Conservation (phyloP, 2,113 vertebrate genomes). For the Trachemys scripta region DNA sequence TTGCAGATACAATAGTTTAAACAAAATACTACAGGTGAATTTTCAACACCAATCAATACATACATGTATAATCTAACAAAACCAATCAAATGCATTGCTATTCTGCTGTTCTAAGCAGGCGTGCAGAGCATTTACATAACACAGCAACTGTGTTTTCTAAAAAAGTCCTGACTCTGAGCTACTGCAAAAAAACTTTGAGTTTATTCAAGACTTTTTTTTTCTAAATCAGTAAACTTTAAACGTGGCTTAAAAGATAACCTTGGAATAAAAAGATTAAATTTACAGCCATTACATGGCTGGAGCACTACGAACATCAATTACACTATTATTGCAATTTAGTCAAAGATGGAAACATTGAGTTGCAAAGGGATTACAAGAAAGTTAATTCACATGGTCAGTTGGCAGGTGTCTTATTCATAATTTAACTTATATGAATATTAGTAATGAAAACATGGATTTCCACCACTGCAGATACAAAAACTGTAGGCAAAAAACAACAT, state of each 20-base stretch:
- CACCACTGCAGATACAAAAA: not conserved
- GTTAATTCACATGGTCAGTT: fast-evolving
- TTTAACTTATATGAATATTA: fast-evolving
- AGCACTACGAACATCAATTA: not conserved
- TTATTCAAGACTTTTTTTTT: not conserved
- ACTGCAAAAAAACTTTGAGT: not conserved
- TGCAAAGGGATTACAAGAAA: not conserved
- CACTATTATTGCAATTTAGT: not conserved
- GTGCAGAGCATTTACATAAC: fast-evolving
- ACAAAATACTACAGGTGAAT: not conserved
- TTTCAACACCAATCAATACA: not conserved
- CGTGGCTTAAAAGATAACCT: not conserved
- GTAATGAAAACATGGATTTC: not conserved
- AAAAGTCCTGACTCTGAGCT: not conserved
- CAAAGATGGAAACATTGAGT: not conserved
- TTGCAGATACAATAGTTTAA: not conserved
- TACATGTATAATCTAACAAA: not conserved
- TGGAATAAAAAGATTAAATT: not conserved
- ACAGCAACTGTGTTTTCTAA: not conserved
- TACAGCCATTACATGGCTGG: not conserved
- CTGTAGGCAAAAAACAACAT: not conserved
- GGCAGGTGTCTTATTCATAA: not conserved
- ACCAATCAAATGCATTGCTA: fast-evolving
- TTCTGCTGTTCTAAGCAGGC: fast-evolving
- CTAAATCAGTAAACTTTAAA: not conserved